These are phyloP conservation scores for Phrynocephalus guinanensis DNA, from an alignment of 2,797 vertebrate genomes.

Conservation along the genomic window DNA sequence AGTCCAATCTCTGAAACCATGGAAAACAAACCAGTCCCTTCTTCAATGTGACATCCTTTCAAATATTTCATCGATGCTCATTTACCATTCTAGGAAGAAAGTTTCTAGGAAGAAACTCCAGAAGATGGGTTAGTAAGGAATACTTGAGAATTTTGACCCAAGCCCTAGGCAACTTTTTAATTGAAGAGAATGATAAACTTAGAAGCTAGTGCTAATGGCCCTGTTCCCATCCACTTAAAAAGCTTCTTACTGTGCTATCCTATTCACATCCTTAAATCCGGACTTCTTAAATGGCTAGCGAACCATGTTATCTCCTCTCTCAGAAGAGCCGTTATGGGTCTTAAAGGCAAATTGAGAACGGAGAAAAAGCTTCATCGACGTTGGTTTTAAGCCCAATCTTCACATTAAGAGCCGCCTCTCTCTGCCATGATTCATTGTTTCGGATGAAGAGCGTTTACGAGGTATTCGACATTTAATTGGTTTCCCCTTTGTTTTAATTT, in stretches of 20 bases:
- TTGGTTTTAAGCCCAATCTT: slow-evolving; percentile 47
- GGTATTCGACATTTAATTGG: background rate
- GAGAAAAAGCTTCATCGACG: slow-evolving; percentile 64
- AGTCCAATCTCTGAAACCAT: too few species aligned
- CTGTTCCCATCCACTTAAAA: slow-evolving; percentile 39
- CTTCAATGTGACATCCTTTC: too few species aligned
- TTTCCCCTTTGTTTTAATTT: slow-evolving; percentile 50
- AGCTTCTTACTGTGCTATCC: slow-evolving; percentile 55
- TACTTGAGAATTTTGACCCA: background rate
- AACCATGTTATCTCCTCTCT: slow-evolving; percentile 53
- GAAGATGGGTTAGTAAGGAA: background rate
- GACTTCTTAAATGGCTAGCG: slow-evolving; percentile 60
- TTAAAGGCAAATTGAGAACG: slow-evolving; percentile 52
- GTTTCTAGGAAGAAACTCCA: background rate
- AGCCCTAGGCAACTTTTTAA: slow-evolving; percentile 14
- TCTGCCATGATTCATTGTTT: slow-evolving; percentile 50
- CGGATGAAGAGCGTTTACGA: background rate
- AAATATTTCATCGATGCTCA: too few species aligned
- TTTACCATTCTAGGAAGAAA: background rate
- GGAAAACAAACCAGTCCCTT: too few species aligned
- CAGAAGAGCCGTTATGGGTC: slow-evolving; percentile 59
- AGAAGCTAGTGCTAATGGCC: slow-evolving; percentile 6
- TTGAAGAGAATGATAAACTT: slow-evolving; percentile 19
- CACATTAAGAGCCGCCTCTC: slow-evolving; percentile 48
- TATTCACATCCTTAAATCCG: slow-evolving; percentile 48